These are phyloP conservation scores for Hemaris fuciformis DNA, from an alignment of 2,888 invertebrate genomes.

Conservation along the genomic window DNA sequence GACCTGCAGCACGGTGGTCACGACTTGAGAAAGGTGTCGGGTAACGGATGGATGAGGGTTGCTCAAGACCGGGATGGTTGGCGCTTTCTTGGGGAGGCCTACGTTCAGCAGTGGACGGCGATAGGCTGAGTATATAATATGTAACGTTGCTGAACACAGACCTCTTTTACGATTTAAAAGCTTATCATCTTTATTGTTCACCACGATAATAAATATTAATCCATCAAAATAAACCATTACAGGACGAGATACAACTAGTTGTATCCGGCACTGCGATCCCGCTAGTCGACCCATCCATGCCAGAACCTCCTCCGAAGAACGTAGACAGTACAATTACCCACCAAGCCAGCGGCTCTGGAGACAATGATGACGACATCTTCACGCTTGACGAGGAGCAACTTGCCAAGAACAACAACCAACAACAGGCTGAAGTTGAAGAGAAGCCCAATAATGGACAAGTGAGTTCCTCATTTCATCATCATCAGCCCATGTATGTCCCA, in stretches of 20 bases:
- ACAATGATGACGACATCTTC: constrained; percentile 91
- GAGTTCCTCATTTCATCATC: neutral
- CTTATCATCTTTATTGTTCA: too few species aligned
- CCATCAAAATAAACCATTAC: constrained; percentile 15
- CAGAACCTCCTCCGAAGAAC: constrained; percentile 29
- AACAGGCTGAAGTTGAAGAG: constrained; percentile 37
- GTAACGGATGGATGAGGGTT: too few species aligned
- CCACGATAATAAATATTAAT: too few species aligned
- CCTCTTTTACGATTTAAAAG: too few species aligned
- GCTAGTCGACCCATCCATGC: constrained; percentile 49
- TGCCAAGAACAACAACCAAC: constrained; percentile 26
- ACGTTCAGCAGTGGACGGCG: too few species aligned
- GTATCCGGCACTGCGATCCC: constrained; percentile 91
- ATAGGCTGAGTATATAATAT: too few species aligned
- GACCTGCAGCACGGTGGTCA: too few species aligned
- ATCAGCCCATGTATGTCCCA: too few species aligned
- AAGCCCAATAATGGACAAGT: constrained; percentile 50
- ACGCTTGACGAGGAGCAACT: constrained; percentile 89
- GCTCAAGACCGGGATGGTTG: too few species aligned
- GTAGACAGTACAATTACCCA: constrained; percentile 21
- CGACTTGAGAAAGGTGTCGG: too few species aligned
- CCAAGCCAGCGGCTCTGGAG: constrained; percentile 54
- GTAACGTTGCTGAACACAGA: too few species aligned
- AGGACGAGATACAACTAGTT: constrained; percentile 86
- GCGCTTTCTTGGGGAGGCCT: too few species aligned